phyloP scores from a whole-genome alignment of 2,888 invertebrate genomes.

The Linnaemya tessellans region DNA sequence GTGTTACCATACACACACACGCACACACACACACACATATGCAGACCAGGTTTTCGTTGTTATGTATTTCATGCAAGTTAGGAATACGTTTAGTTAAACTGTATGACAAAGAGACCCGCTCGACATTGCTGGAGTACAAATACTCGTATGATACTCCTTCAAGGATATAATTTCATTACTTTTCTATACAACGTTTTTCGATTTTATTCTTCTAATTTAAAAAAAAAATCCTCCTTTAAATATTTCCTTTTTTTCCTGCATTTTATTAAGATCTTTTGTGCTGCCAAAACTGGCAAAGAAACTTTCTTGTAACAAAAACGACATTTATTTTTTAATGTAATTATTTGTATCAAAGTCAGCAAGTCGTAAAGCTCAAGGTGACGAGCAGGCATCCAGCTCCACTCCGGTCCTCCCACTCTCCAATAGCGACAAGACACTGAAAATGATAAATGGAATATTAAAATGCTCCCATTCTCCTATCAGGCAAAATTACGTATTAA shows the following conservation, averaged over 20 bases:
- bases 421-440: constrained; percentile 2
- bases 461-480: constrained; percentile 17
- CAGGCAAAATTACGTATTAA: constrained; percentile 3
- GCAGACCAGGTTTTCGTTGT: not conserved
- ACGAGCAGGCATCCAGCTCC: constrained; percentile 21
- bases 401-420: not conserved
- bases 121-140: constrained; percentile 7
- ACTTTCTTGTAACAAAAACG: constrained; percentile 34
- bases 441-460: not conserved
- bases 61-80: constrained; percentile 28
- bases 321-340: constrained; percentile 61
- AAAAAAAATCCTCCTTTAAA: constrained; percentile 10
- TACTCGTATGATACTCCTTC: constrained; percentile 30
- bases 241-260: not conserved
- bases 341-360: constrained; percentile 64
- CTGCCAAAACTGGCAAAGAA: constrained; percentile 42
- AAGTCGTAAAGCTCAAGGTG: constrained; percentile 59
- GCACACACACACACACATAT: not conserved
- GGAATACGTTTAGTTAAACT: constrained; percentile 54
- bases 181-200: constrained; percentile 12
- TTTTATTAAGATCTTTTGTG: constrained; percentile 41
- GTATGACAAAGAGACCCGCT: constrained; percentile 30
- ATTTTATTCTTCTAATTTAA: constrained; percentile 21
- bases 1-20: not conserved
- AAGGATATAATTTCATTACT: constrained; percentile 10